Base-by-base conservation (phyloP, 1,140 invertebrate genomes). In the Manduca sexta region DNA sequence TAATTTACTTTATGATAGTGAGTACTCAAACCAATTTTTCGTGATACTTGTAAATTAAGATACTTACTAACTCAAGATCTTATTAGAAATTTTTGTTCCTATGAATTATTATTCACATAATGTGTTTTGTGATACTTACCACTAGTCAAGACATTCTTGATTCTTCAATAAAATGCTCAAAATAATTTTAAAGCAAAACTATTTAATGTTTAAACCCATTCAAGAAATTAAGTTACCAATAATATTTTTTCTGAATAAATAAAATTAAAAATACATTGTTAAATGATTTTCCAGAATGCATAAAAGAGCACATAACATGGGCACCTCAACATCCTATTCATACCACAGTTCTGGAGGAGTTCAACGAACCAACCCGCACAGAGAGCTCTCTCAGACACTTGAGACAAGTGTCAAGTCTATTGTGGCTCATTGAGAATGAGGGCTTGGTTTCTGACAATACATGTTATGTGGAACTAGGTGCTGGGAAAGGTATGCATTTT, bases 401-500 rank as follows among this genome's bases (percentile, higher is more conserved):
- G 38, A 67, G 89, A 1, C 94, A 95, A 77, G 90, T 89, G 17
- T 89, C 93, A 8, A 90, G 92, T 3, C 68, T 95, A 21, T 64
- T 95, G 15, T 89, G 88, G 2, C 83, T 93, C 35, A 76, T 93
- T 12, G 81, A 91, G 35, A 58, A 81, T 1, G 80, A 88, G 45
- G 67, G 85, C 11, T 79, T 94, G 37, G 59, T 93, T 1, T 51
- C 61, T 14, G 70, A 89, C 2, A 64, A 88, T 44, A 92, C 90
- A 0, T 92, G 92, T 72, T 95, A 90, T 67, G 90, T 96, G 44
- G 95, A 97, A 78, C 92, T 96, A 75, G 95, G 95, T 6, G 94
- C 94, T 16, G 95, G 95, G n/a, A 94, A 93, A 90, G 95, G 94
- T 89, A 43, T 40, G 16, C n/a, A 11, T 7, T 12, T 35, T 34